A percentile compares a stretch with the other conserved stretches of the same genome.
Evolutionary conservation across 1,140 invertebrate genomes (phyloP).

Genomic region (Lerema accius): DNA sequence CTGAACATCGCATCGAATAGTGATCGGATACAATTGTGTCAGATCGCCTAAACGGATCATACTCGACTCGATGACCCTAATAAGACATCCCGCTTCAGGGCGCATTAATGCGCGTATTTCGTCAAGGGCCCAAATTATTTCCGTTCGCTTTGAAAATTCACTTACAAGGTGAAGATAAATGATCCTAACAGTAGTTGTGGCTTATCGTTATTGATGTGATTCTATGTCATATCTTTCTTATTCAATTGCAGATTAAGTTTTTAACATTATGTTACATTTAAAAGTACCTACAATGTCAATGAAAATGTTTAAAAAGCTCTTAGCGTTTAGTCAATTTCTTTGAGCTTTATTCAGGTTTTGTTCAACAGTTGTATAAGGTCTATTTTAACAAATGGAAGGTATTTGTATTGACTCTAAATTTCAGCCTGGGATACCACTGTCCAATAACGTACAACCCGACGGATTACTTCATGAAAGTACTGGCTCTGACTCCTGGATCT

Average conservation of each 20-base stretch:
- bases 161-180: neutral
- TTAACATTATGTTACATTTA: too few relatives aligned
- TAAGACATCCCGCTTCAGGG: constrained; percentile 54
- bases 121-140: constrained; percentile 41
- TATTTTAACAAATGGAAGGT: too few relatives aligned
- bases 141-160: constrained; percentile 9
- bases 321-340: too few relatives aligned
- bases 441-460: constrained; percentile 95
- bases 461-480: constrained; percentile 94
- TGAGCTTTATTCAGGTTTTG: too few relatives aligned
- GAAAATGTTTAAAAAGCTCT: too few relatives aligned
- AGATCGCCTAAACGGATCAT: constrained; percentile 38
- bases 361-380: too few relatives aligned
- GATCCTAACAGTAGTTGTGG: neutral
- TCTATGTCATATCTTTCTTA: too few relatives aligned
- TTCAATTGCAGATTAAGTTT: too few relatives aligned
- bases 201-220: neutral
- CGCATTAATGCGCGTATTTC: constrained; percentile 27
- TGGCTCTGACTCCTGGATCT: constrained; percentile 91
- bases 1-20: constrained; percentile 16
- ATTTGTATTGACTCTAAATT: constrained; percentile 32
- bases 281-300: too few relatives aligned
- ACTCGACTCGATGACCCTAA: constrained; percentile 55
- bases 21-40: constrained; percentile 24
- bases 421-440: constrained; percentile 90